Conservation (phyloP, 2,797 vertebrate species). For the Brachyalestes nurse region DNA sequence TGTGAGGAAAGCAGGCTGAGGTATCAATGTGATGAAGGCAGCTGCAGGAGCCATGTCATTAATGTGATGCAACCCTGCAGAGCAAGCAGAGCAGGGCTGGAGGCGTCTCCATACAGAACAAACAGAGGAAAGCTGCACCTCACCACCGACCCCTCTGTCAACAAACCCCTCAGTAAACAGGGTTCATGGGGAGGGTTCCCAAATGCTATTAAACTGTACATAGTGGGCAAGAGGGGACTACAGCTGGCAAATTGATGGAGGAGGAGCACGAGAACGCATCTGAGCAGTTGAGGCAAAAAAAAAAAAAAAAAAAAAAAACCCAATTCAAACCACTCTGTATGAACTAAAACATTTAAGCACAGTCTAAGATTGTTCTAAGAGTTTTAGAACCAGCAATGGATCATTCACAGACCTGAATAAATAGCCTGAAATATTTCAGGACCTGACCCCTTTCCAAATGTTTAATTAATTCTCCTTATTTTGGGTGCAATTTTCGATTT, state of each 20-base stretch:
- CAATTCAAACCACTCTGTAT: neutral
- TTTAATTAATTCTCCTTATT: no score
- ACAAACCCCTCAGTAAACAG: neutral
- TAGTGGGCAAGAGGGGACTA: neutral
- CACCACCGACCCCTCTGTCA: neutral
- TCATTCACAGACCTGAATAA: no score
- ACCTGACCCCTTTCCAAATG: no score
- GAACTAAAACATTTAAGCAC: neutral
- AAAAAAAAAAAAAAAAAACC: neutral
- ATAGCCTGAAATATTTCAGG: no score
- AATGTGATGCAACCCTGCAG: neutral
- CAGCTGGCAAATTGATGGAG: neutral
- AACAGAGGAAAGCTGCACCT: neutral
- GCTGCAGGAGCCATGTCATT: no score
- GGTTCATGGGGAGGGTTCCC: neutral
- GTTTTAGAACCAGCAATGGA: neutral
- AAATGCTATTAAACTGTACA: neutral
- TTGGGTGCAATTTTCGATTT: no score
- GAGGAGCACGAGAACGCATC: neutral
- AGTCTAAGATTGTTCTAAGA: neutral
- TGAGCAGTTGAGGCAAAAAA: neutral
- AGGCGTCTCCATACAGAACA: neutral
- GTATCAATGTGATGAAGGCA: neutral
- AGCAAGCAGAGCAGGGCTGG: neutral
- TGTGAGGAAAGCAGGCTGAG: neutral